Percentiles rank a stretch among this genome's conserved stretches.
Evolutionary conservation across 2,797 vertebrate species (phyloP).

Genomic region (Lagocephalus sceleratus): DNA sequence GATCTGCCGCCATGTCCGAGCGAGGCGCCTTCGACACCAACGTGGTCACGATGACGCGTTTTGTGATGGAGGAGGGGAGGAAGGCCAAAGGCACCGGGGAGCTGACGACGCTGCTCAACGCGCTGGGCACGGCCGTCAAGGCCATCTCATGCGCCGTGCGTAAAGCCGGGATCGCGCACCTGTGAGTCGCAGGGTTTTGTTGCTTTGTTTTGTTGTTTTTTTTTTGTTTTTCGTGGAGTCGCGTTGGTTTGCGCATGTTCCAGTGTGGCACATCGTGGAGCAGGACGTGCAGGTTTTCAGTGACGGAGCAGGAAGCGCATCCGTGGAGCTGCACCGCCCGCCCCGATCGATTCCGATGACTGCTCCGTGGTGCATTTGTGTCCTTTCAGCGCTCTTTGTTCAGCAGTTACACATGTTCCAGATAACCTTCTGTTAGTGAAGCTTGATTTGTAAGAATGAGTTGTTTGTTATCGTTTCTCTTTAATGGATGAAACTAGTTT

Average conservation of each 20-base stretch:
- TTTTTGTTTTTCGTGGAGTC: not conserved
- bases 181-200: slow-evolving; percentile 74
- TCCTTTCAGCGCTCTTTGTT: not conserved
- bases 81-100: slow-evolving; percentile 86
- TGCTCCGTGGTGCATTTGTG: not conserved
- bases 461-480: no score
- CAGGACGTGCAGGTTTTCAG: slow-evolving; percentile 27
- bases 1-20: slow-evolving; percentile 79
- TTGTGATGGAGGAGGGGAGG: slow-evolving; percentile 89
- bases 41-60: slow-evolving; percentile 90
- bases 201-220: no score
- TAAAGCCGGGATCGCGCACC: slow-evolving; percentile 91
- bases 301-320: slow-evolving; percentile 42
- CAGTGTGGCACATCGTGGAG: slow-evolving; percentile 26
- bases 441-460: no score
- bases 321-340: slow-evolving; percentile 24
- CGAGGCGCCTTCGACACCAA: slow-evolving; percentile 86
- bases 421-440: not conserved
- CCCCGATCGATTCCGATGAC: not conserved
- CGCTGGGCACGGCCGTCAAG: slow-evolving; percentile 89
- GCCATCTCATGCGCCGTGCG: slow-evolving; percentile 92
- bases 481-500: no score
- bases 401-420: not conserved
- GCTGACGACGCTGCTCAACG: slow-evolving; percentile 89
- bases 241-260: not conserved